These are phyloP conservation scores for Drosophila mercatorum DNA, from an alignment of 2,888 invertebrate species.

Conservation along the genomic window DNA sequence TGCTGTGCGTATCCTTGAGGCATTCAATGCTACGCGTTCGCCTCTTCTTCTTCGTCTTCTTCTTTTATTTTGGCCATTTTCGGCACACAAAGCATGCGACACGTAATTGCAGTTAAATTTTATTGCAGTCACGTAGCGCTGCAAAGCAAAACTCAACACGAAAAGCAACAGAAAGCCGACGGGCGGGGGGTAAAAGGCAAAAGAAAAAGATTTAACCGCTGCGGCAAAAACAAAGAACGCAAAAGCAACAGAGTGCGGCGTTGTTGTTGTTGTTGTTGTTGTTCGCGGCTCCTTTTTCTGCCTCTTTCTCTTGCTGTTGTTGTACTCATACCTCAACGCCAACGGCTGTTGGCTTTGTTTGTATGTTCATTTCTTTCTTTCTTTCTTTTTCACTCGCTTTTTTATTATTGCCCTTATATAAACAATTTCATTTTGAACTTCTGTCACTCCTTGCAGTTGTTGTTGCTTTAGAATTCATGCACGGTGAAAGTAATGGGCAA, in stretches of 20 bases:
- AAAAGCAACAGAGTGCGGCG: slow-evolving; percentile 52
- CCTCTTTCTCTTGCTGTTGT: slow-evolving; percentile 19
- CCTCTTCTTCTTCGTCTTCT: slow-evolving; percentile 18
- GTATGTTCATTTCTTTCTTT: slow-evolving; percentile 7
- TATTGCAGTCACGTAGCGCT: slow-evolving; percentile 71
- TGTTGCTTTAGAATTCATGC: slow-evolving; percentile 59
- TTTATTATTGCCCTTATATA: slow-evolving; percentile 50
- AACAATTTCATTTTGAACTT: slow-evolving; percentile 66
- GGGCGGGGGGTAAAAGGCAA: slow-evolving; percentile 10
- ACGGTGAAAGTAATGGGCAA: slow-evolving; percentile 69
- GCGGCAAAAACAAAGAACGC: slow-evolving; percentile 61
- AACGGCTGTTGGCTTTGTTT: slow-evolving; percentile 39
- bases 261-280: slow-evolving; percentile 11
- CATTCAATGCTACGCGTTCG: slow-evolving; percentile 32
- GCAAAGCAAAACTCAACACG: slow-evolving; percentile 34
- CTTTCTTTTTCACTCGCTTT: slow-evolving; percentile 12
- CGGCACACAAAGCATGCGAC: slow-evolving; percentile 51
- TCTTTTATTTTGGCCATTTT: slow-evolving; percentile 39
- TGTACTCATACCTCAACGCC: slow-evolving; percentile 41
- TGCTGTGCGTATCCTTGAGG: slow-evolving; percentile 56
- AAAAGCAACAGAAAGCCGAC: slow-evolving; percentile 4
- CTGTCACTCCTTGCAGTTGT: slow-evolving; percentile 11
- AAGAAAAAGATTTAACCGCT: slow-evolving; percentile 37
- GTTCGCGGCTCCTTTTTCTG: slow-evolving; percentile 22
- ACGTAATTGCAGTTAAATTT: slow-evolving; percentile 77